Evolutionary conservation across 2,888 invertebrate species (phyloP), one percentile per base, ranked within the genome.

Genomic region (Achlya flavicornis): DNA sequence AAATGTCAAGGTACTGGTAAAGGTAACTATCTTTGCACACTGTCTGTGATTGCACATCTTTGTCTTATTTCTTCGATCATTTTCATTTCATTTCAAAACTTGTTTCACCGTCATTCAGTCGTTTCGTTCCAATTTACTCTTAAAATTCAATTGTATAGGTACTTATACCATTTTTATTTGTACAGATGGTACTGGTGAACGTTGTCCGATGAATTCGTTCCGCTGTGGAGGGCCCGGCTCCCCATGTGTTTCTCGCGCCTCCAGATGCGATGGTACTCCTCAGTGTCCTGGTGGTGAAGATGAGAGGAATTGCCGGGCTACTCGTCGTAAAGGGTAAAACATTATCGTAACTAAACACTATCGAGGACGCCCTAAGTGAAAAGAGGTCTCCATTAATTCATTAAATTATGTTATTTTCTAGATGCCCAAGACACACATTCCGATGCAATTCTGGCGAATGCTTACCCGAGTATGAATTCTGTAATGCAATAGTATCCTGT

Each of bases 401-500:
- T n/a, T 53, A 3, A n/a, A 61, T 12, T 12, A 16, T 33, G 38
- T 14, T 48, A 16, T 60, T 33, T 89, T 88, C 61, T 87, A 93
- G 95, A 41, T 98, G 98, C 81, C 98, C 98, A 26, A 94, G 96
- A 46, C 96, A 97, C 75, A 97, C 98, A 14, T 98, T 97, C 94
- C 96, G 97, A 66, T 98, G 98, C 85, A 95, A 95, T 71, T 97
- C 97, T 75, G 98, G 98, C 33, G 97, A 97, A 83, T 98, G 98
- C 81, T 89, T 98, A 66, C 98, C 98, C 0, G 98, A 97, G 80
- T 98, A 97, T 83, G 97, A 97, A 87, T 98, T 98, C 90, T 98
- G 98, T 89, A 98, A 98, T 89, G 97, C 98, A 6, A 97, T 98
- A 64, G 95, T 97, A 62, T 96, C 96, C 67, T 98, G 98, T 89